Evolutionary conservation across 2,888 invertebrate species (phyloP), one percentile per base, ranked within the genome.

Genomic region (Synergus japonicus): DNA sequence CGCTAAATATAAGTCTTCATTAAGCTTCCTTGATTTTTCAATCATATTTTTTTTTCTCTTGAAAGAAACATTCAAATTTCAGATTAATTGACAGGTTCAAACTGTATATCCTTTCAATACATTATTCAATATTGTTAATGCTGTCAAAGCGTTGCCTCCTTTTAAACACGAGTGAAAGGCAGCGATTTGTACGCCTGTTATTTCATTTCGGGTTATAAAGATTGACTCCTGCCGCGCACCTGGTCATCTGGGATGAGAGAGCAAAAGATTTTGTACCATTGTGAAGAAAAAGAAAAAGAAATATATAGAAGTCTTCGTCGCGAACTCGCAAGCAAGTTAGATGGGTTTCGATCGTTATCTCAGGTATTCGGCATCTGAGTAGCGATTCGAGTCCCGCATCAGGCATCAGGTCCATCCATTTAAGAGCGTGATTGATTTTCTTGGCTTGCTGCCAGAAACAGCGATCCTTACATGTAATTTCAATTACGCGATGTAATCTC

Each of bases 61-160:
- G 54, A 13, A 43, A 43, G 9, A 0, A 43, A 43, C 43, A 43
- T 43, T 0, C 49, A 10, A 29, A 12, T 60, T 60, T 18, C 18
- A 60, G 60, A 60, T 60, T 22, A 22, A 60, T 60, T 22, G 60
- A 22, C 60, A 60, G 22, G 18, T 60, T 54, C n/a, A n/a, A 54
- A 54, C 12, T 60, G 12, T 60, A 60, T 60, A 60, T 22, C 22
- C 60, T 18, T 12, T 12, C 18, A 60, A 22, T 22, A 60, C 4
- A 67, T 69, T 69, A 69, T 69, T 69, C 46, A 49, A 69, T 37
- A 54, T 9, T 69, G 49, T 69, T 46, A 37, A 54, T 69, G 46
- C 69, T 69, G 69, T 69, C 69, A 69, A 69, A 69, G 37, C 37
- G 69, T 49, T 29, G 69, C 29, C 69, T 69, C 54, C 67, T 69